These are phyloP conservation scores for Drosophila antonietae DNA, from an alignment of 2,888 invertebrate genomes.

Conservation along the genomic window DNA sequence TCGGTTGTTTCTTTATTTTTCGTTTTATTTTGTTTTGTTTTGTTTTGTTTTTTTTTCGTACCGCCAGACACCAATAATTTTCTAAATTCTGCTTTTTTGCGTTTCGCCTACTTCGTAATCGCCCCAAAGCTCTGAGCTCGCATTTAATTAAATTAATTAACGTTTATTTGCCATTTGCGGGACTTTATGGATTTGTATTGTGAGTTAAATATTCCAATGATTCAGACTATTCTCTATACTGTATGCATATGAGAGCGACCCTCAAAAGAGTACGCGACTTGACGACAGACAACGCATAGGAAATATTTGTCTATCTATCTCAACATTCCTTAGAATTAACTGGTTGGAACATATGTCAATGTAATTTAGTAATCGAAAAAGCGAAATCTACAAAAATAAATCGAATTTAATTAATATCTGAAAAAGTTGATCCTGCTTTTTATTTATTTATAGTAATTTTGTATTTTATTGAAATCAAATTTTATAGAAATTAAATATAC, in stretches of 20 bases:
- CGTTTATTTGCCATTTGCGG: slow-evolving; percentile 45
- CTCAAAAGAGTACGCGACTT: neutral
- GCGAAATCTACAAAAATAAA: too few species aligned
- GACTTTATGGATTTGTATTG: slow-evolving; percentile 16
- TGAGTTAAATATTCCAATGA: slow-evolving; percentile 35
- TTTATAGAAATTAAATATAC: too few species aligned
- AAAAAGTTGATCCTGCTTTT: too few species aligned
- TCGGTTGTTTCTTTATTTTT: neutral
- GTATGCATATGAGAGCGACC: neutral
- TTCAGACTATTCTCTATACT: neutral
- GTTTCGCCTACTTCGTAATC: slow-evolving; percentile 43
- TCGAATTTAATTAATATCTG: too few species aligned
- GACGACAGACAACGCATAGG: neutral
- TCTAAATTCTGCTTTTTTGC: slow-evolving; percentile 48
- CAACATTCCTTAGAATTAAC: neutral
- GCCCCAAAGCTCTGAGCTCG: slow-evolving; percentile 34
- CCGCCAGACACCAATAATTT: slow-evolving; percentile 70
- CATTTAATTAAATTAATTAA: slow-evolving; percentile 70
- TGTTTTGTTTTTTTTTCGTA: neutral
- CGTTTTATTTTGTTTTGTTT: neutral
- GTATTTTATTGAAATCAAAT: too few species aligned
- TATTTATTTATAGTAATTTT: too few species aligned
- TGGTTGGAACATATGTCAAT: too few species aligned
- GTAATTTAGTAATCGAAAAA: too few species aligned
- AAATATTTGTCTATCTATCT: neutral